Conservation (phyloP, 2,888 invertebrate species). For the Pristionchus fissidentatus region DNA sequence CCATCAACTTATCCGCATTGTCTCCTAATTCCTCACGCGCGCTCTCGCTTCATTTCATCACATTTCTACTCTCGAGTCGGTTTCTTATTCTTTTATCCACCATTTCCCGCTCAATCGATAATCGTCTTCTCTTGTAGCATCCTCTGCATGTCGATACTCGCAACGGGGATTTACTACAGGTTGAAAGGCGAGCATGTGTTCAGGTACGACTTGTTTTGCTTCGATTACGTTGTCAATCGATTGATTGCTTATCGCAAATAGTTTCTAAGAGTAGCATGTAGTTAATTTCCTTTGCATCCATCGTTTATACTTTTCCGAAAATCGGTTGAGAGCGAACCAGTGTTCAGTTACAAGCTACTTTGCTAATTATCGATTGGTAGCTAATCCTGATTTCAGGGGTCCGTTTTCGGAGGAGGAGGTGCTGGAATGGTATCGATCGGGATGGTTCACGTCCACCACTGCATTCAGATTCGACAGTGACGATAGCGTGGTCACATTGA, state of each 20-base stretch:
- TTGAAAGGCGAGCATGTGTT: conserved; percentile 11
- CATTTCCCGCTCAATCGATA: too few relatives aligned
- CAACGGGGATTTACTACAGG: conserved; percentile 14
- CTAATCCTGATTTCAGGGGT: not conserved
- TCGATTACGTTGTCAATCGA: not conserved
- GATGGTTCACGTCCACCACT: conserved; percentile 18
- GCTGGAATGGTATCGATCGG: conserved; percentile 22
- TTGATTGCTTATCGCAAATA: not conserved
- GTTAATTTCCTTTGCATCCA: not conserved
- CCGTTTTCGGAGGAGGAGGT: conserved; percentile 17
- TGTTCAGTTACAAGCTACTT: not conserved
- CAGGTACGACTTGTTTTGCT: conserved; percentile 16
- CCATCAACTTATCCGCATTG: too few relatives aligned
- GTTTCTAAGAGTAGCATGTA: not conserved
- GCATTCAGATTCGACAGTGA: not conserved
- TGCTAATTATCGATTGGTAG: not conserved
- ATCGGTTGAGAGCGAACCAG: too few relatives aligned
- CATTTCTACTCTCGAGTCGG: not conserved
- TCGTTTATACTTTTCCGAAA: too few relatives aligned
- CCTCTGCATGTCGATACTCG: conserved; percentile 9
- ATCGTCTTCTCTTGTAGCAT: not conserved
- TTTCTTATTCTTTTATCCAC: not conserved
- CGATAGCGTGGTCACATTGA: not conserved
- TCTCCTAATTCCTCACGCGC: not conserved
- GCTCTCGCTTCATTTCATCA: not conserved